Base-by-base conservation (phyloP, 2,888 invertebrate genomes). In the Ophion costatus region DNA sequence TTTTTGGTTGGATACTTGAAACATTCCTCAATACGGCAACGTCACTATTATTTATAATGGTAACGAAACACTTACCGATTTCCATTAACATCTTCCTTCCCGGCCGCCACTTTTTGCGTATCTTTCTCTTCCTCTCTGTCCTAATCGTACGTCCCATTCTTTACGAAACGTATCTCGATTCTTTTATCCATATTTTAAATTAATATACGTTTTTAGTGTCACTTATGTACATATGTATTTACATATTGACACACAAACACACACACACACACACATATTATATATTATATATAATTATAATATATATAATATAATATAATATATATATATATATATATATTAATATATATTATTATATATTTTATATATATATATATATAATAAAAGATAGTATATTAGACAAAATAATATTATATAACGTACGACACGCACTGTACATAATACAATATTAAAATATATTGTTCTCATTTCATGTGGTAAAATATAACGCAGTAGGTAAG, bases 111-210 rank as follows among this genome's bases (percentile, higher is more conserved):
- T 7, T 7, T 4, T 29, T 29, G 29, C 29, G 7, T 9, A 38
- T 38, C 38, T 9, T 7, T 38, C 38, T 0, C 5, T 38, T 7
- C 75, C n/a, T 75, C 20, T 24, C 45, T 22, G 10, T 33, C n/a
- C 63, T 24, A 51, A 22, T 4, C 29, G 9, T 63, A 33, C 42
- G 20, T 74, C 17, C 57, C 42, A 42, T 51, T 61, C n/a, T 29
- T 75, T 64, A 29, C 51, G 29, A 57, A 64, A n/a, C n/a, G 64
- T 56, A 6, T 29, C 51, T 33, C 29, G 51, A 75, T 63, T 42
- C 51, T 64, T 64, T 20, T 14, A 51, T 51, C 75, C 22, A 74
- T 63, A 74, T 63, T 3, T 74, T 33, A 45, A 11, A 11, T 74
- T 45, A 11, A 45, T 22, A 42, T 63, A 45, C 61, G 42, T 74